Base-by-base conservation (phyloP, 2,888 invertebrate genomes). In the Tholera decimalis region DNA sequence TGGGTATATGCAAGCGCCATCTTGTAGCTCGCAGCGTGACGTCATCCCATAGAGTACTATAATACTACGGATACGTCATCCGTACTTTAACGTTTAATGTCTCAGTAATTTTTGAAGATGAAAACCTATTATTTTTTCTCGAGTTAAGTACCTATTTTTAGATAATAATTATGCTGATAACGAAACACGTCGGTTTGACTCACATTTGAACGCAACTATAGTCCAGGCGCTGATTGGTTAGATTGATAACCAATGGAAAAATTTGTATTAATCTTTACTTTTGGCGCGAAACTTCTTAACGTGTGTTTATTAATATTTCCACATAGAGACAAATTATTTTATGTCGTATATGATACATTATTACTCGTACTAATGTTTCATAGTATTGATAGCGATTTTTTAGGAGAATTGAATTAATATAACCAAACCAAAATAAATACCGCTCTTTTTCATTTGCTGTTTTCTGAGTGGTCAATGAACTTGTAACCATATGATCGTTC, bases 371-470 rank as follows among this genome's bases (percentile, higher is more conserved):
- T 46, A 13, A 20, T 7, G 8, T 1, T 8, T 9, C 0, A 30
- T 18, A 35, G 5, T 20, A 6, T 9, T 2, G 33, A 0, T 18
- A 30, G 15, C 0, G 4, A 13, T 13, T 9, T 18, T 37, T 9
- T 43, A n/a, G 3, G 24, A 13, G 11, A 24, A 28, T 26, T 30
- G 37, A 30, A 2, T 11, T 6, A 28, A 18, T 47, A 3, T 30
- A 50, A 24, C 37, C 9, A 11, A 18, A 24, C 8, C 43, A 20
- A 39, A 30, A 28, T 24, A 51, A 60, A 77, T 80, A 68, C 80
- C 86, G 85, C 85, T 66, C 66, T 70, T 77, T 76, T 62, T n/a
- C n/a, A 28, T 43, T 72, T 73, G 58, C 61, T 63, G 72, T 57
- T 53, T 58, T 47, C 39, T 70, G 65, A 82, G 15, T 83, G 77